Evolutionary conservation across 2,888 invertebrate species (phyloP), one percentile per base, ranked within the genome.

Genomic region (Alsophila aescularia): DNA sequence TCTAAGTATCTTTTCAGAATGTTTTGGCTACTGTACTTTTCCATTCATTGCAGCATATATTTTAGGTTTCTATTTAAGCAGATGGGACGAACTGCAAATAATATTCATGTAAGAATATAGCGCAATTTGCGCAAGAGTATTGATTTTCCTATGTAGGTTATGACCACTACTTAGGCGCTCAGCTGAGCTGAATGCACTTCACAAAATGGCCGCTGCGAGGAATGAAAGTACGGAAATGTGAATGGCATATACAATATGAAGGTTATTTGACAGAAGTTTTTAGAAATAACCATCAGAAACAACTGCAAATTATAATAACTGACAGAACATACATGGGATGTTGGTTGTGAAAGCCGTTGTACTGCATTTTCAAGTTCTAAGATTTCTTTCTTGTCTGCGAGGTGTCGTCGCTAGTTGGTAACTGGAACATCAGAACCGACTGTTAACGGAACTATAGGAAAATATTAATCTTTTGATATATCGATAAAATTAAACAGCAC

Each of bases 331-430:
- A 92, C 92, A 92, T 90, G 37, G 89, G 91, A 75, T 91, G 92
- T 76, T 91, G 92, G 73, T 90, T 90, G 66, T 87, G 90, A 70
- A 90, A 91, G 70, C 88, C 88, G 87, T 90, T 91, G 81, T 90
- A 92, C 86, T 92, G 92, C 92, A 92, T 92, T 70, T 66, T 86
- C 77, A 62, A 68, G 52, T 43, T 52, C 52, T 54, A 54, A 60
- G 64, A 65, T 62, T 73, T 72, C 72, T 73, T 66, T 70, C 65
- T 72, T 66, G 77, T 62, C 69, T 81, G 81, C 75, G 79, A 84
- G 81, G 83, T 82, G 77, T 63, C 65, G 67, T 84, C 85, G 86
- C 82, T 87, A 69, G 79, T 81, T 75, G 72, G 69, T 83, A 90
- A 90, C 90, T 90, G 79, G 75, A 87, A 88, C 79, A 81, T 76